Conservation (phyloP, 2,113 vertebrate genomes). For the Platichthys stellatus region DNA sequence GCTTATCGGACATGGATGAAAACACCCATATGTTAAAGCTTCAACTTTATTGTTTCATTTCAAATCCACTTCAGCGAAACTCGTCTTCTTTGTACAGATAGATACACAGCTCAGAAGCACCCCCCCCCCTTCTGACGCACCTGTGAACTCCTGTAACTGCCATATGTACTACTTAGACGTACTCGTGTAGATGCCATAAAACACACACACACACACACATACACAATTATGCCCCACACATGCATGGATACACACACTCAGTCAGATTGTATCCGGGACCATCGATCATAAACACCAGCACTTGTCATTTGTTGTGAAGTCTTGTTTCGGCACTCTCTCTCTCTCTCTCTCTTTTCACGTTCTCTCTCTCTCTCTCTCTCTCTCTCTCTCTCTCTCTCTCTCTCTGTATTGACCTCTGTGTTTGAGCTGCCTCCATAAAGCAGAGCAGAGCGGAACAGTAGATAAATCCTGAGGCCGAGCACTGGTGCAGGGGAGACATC, state of each 20-base stretch:
- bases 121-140: background rate
- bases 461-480: conserved; percentile 58
- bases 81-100: background rate
- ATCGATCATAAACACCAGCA: conserved; percentile 56
- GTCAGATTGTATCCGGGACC: conserved; percentile 38
- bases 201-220: conserved; percentile 13
- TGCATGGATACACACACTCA: conserved; percentile 29
- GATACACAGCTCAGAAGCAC: background rate
- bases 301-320: conserved; percentile 46
- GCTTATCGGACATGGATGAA: background rate
- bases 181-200: conserved; percentile 31
- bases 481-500: conserved; percentile 36
- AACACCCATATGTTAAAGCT: background rate
- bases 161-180: conserved; percentile 32
- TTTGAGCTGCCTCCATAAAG: conserved; percentile 48
- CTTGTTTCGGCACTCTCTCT: background rate
- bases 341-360: background rate
- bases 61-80: background rate
- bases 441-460: conserved; percentile 46
- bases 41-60: background rate
- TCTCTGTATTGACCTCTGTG: conserved; percentile 59
- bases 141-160: conserved; percentile 32
- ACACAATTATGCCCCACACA: conserved; percentile 29
- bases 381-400: background rate
- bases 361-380: conserved; percentile 2